Percentiles rank a stretch among this genome's conserved stretches.
Conservation (phyloP, 2,888 invertebrate species). For the Aspidiotus rigidus region DNA sequence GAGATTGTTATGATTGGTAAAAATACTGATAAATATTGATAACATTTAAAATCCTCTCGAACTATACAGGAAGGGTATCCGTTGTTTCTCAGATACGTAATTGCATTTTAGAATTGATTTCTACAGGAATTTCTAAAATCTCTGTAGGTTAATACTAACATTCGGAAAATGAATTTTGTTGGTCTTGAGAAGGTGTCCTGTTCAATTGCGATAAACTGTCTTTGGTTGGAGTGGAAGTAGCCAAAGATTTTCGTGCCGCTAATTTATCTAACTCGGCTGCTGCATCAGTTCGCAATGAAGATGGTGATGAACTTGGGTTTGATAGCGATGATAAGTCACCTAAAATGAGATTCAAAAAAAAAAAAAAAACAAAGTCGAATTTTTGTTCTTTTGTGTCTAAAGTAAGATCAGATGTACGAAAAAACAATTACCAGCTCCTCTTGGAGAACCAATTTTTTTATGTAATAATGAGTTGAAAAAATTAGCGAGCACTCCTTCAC, state of each 20-base stretch:
- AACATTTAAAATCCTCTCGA: too few species aligned
- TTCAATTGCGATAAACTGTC: not conserved
- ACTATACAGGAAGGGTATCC: too few species aligned
- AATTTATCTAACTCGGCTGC: slow-evolving; percentile 87
- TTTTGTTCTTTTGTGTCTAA: not conserved
- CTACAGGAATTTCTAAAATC: not conserved
- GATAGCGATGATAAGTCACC: slow-evolving; percentile 20
- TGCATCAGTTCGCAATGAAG: slow-evolving; percentile 74
- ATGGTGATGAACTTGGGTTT: slow-evolving; percentile 48
- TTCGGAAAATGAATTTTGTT: slow-evolving; percentile 14
- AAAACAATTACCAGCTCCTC: slow-evolving; percentile 23
- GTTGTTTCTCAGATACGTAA: too few species aligned
- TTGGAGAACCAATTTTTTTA: slow-evolving; percentile 55
- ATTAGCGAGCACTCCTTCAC: slow-evolving; percentile 90
- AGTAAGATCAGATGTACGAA: not conserved
- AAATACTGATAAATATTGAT: too few species aligned
- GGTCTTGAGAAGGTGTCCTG: slow-evolving; percentile 12
- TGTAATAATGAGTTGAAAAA: slow-evolving; percentile 96
- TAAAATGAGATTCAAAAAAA: slow-evolving; percentile 14
- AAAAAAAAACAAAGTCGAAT: slow-evolving; percentile 10
- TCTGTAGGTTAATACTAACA: slow-evolving; percentile 1
- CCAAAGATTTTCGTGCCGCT: slow-evolving; percentile 53
- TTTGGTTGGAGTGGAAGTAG: slow-evolving; percentile 24
- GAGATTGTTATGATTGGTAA: too few species aligned
- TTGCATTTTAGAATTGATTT: not conserved